These are phyloP conservation scores for Apodemia zela DNA, from an alignment of 2,888 invertebrate species.

Conservation along the genomic window DNA sequence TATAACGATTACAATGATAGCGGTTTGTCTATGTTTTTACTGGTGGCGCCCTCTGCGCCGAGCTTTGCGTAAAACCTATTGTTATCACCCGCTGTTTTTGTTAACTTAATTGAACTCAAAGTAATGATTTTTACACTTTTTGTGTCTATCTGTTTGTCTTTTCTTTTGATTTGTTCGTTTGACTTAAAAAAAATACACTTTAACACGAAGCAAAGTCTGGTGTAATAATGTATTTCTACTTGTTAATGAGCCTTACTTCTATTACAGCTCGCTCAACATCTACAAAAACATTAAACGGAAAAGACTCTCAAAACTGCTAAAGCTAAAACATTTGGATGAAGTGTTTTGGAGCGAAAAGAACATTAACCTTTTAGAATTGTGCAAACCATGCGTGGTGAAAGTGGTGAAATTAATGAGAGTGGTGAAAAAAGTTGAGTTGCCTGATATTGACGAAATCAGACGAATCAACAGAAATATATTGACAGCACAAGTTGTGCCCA, in stretches of 20 bases:
- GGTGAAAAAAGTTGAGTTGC: conserved; percentile 25
- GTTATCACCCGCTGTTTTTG: no score
- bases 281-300: neutral
- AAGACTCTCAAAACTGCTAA: neutral
- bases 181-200: no score
- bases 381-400: conserved; percentile 21
- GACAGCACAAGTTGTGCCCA: conserved; percentile 30
- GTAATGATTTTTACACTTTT: no score
- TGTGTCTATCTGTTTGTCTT: no score
- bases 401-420: conserved; percentile 8
- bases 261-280: neutral
- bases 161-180: no score
- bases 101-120: no score
- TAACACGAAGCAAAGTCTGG: no score
- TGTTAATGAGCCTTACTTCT: neutral
- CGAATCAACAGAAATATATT: conserved; percentile 27
- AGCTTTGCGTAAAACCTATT: no score
- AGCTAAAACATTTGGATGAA: neutral
- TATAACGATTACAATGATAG: no score
- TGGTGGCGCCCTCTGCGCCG: no score
- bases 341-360: conserved; percentile 7
- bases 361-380: conserved; percentile 12
- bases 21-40: no score
- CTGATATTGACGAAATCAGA: conserved; percentile 30
- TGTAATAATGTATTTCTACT: neutral